Conservation (phyloP, 1,140 invertebrate species). For the Temnothorax nylanderi region DNA sequence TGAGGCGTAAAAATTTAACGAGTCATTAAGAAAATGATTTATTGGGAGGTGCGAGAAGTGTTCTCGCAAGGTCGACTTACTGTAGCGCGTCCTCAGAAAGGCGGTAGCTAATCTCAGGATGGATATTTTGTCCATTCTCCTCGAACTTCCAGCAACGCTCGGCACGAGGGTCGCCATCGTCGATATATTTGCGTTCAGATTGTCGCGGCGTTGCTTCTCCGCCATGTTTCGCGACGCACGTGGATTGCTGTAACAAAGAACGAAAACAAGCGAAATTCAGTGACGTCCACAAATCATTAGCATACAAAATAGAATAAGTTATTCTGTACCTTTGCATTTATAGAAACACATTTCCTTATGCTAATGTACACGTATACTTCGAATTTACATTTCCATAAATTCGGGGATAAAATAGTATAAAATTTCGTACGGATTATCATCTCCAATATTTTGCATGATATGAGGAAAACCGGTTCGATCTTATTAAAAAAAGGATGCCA, state of each 20-base stretch:
- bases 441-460: not conserved
- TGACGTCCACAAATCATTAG: slow-evolving; percentile 17
- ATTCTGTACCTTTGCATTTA: not conserved
- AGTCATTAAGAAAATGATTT: not conserved
- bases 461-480: not conserved
- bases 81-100: slow-evolving; percentile 89
- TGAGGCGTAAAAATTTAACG: not conserved
- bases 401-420: not conserved
- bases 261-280: slow-evolving; percentile 44
- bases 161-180: slow-evolving; percentile 94
- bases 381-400: slow-evolving; percentile 21
- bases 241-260: slow-evolving; percentile 88
- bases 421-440: slow-evolving; percentile 3
- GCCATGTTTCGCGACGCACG: slow-evolving; percentile 92
- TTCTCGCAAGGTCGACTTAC: slow-evolving; percentile 82
- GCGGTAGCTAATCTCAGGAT: slow-evolving; percentile 93
- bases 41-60: not conserved
- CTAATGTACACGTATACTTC: not conserved
- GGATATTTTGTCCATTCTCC: slow-evolving; percentile 95
- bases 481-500: not conserved
- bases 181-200: slow-evolving; percentile 94
- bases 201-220: slow-evolving; percentile 96
- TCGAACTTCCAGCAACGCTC: slow-evolving; percentile 91
- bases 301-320: not conserved
- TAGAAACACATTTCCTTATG: not conserved